Evolutionary conservation across 2,888 invertebrate genomes (phyloP), one percentile per base, ranked within the genome.

Genomic region (Dryocosmus kuriphilus): DNA sequence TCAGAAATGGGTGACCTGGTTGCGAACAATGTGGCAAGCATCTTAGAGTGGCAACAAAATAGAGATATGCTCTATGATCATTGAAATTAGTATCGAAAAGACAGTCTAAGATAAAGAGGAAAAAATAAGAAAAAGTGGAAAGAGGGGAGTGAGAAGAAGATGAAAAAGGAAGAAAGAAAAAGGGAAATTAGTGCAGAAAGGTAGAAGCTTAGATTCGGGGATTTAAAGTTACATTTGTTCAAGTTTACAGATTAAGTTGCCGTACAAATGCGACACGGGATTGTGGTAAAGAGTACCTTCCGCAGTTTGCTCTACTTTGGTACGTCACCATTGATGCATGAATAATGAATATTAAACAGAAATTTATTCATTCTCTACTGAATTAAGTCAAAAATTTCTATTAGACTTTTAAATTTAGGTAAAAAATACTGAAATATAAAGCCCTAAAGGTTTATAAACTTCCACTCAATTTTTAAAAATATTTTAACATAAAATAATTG

Each of bases 201-300:
- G 22, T 19, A 30, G 22, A 65, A 65, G 38, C 41, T 65, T 41
- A 24, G 14, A 32, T 35, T 63, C 35, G 22, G 11, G 62, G 62
- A 65, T 65, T 65, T 65, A 41, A 65, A 65, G 38, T 38, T 38
- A 35, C 35, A 38, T 38, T 65, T 35, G 22, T 65, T 14, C 14
- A 41, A 65, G 38, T 65, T 38, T 41, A 24, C n/a, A 38, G 65
- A 65, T 65, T 65, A 38, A 65, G 38, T 65, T 65, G 65, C 62
- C 22, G 62, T 35, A 24, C 38, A 65, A 65, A 65, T 38, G 35
- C 24, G 65, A 38, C 65, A 65, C n/a, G 19, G 24, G 38, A 65
- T 65, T 65, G 38, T 38, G 38, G 38, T 65, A 38, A 65, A 65
- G 65, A 22, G n/a, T 41, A 22, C 32, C 24, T 65, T 38, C 14